Percentiles rank a stretch among this genome's conserved stretches.
Evolutionary conservation across 2,113 vertebrate genomes (phyloP).

Genomic region (Lepus americanus): DNA sequence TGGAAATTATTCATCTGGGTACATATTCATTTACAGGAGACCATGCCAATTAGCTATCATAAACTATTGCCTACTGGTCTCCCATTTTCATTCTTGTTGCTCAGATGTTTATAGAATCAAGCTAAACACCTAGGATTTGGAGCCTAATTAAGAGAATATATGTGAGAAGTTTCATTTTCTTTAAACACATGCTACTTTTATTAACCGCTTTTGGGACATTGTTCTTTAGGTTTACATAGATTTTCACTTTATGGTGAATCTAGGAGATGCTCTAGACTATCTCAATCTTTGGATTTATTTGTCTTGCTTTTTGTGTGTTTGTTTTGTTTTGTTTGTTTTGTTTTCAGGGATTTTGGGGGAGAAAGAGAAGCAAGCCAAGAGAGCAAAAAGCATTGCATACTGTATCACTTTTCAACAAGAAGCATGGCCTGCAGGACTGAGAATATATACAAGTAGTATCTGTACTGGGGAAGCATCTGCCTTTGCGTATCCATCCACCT

Average conservation of each 20-base stretch:
- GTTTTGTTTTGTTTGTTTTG: too few relatives aligned
- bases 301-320: not conserved
- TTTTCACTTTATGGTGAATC: constrained; percentile 7
- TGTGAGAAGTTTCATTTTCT: not conserved
- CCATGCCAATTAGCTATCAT: not conserved
- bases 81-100: not conserved
- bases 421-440: not conserved
- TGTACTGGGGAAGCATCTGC: not conserved
- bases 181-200: not conserved
- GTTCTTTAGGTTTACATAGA: not conserved
- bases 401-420: constrained; percentile 49
- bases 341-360: not conserved
- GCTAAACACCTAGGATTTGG: not conserved
- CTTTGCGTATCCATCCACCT: not conserved
- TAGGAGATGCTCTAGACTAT: not conserved
- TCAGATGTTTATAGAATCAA: not conserved
- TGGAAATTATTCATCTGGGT: not conserved
- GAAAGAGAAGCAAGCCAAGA: not conserved
- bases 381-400: not conserved
- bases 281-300: not conserved
- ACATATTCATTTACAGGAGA: not conserved
- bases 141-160: not conserved
- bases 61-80: not conserved
- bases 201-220: not conserved
- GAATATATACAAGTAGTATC: not conserved